Evolutionary conservation across 1,140 invertebrate species (phyloP).

Genomic region (Apis cerana): DNA sequence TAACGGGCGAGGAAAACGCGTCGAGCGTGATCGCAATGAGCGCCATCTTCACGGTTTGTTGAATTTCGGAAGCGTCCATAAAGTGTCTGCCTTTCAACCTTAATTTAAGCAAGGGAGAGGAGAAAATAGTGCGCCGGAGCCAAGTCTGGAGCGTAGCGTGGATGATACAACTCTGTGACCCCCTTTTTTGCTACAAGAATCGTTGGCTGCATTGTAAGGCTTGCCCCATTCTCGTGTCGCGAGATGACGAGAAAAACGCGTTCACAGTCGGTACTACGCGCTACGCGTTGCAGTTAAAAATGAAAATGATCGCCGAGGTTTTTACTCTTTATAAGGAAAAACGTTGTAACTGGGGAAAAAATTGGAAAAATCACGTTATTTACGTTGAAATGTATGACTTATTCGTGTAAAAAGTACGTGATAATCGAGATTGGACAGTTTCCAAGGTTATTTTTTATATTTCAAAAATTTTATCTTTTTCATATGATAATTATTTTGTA

Average conservation of each 20-base stretch:
- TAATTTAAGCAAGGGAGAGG: constrained; percentile 32
- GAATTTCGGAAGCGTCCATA: constrained; percentile 34
- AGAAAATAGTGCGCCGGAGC: constrained; percentile 30
- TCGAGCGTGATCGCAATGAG: constrained; percentile 22
- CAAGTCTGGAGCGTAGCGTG: neutral
- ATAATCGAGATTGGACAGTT: no score
- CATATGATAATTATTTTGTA: no score
- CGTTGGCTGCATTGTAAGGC: neutral
- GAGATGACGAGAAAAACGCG: constrained; percentile 10
- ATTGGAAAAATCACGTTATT: no score
- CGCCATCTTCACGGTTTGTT: constrained; percentile 32
- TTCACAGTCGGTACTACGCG: neutral
- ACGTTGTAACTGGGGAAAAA: no score
- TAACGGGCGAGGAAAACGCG: constrained; percentile 9
- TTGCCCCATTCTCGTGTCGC: neutral
- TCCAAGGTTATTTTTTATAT: no score
- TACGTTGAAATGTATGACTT: no score
- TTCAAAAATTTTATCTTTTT: no score
- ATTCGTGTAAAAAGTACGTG: no score
- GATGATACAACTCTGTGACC: neutral
- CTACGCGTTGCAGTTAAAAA: neutral
- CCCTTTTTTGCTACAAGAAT: constrained; percentile 4
- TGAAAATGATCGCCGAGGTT: no score
- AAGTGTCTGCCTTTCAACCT: constrained; percentile 38
- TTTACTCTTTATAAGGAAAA: neutral